Evolutionary conservation across 2,888 invertebrate genomes (phyloP), one percentile per base, ranked within the genome.

Genomic region (Sphinx pinastri): DNA sequence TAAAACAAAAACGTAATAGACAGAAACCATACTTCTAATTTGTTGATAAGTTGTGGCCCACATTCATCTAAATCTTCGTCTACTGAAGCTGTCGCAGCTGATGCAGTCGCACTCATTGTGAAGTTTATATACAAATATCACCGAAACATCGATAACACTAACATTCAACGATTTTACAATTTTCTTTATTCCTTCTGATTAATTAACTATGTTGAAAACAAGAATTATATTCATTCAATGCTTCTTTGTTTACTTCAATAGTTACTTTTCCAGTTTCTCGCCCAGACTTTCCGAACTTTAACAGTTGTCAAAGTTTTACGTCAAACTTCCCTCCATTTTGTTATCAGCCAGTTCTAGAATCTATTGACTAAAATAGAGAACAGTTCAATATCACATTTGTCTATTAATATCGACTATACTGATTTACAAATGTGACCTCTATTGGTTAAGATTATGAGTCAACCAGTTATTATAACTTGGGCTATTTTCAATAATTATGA

Each of bases 1-100:
- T 49, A 7, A 5, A n/a, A 25, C 25, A 25, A 8, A 59, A 45
- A 8, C 38, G 38, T 10, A 38, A 10, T 8, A 10, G 12, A 45
- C 45, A 47, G 12, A 45, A n/a, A 14, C 31, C 57, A 75, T 88
- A 97, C 98, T 95, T 97, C 97, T 72, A 98, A 88, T 89, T 96
- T 97, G 14, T 88, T 90, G 51, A 98, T 94, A 63, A 95, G 94
- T 82, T 96, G 95, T 54, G 97, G 97, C 54, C 97, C 97, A 85
- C 94, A 95, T 75, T 96, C 96, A 68, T 96, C 96, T 13, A 94
- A 93, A 66, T 95, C 95, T 78, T 95, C 96, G 51, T 86, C 88
- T 59, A 77, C 81, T 54, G 94, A 84, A 63, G 90, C 92, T 58
- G 95, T 95, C 13, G 91, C 87, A 38, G 95, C 94, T 51, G 94